Evolutionary conservation across 2,113 vertebrate genomes (phyloP), one percentile per base, ranked within the genome.

Genomic region (Aphyosemion australe): DNA sequence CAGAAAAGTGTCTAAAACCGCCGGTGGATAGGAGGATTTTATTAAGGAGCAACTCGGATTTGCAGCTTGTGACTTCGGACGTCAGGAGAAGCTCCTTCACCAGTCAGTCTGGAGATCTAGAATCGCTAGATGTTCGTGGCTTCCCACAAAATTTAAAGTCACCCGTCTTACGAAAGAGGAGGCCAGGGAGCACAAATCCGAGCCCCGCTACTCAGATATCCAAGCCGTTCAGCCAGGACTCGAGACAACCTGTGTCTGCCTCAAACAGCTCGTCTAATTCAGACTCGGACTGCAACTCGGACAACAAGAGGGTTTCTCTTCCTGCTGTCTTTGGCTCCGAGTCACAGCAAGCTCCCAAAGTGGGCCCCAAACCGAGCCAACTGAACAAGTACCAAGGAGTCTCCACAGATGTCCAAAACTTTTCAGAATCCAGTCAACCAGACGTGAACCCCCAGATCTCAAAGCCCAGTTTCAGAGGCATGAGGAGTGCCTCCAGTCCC

Each of bases 401-500:
- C 20, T 80, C 80, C 20, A 53, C 78, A 18, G 86, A 90, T 2
- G 9, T 47, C 7, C 64, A 85, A 31, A 67, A 62, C 9, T 9
- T 77, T n/a, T 90, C 86, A 31, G 85, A 91, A 34, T 47, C 90
- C 6, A 86, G 91, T 52, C 66, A 83, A 50, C 57, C 69, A 10
- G 50, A 72, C 14, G 7, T 4, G 12, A 76, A 58, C 19, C 8
- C 19, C n/a, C 26, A 34, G 11, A 19, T 18, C 12, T 80, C 71
- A 52, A 74, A 47, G 51, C 31, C 57, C n/a, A 75, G 60, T 62
- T 3, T 81, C 3, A 92, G 81, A 81, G 37, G 73, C 4, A 83
- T 79, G 41, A 90, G 88, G 65, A 90, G 85, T 15, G 55, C 70
- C 2, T 91, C 93, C 20, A 83, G 69, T 43, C 69, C 88, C 5